These are phyloP conservation scores for Tympanuchus pallidicinctus DNA, from an alignment of 2,113 vertebrate species.

Conservation along the genomic window DNA sequence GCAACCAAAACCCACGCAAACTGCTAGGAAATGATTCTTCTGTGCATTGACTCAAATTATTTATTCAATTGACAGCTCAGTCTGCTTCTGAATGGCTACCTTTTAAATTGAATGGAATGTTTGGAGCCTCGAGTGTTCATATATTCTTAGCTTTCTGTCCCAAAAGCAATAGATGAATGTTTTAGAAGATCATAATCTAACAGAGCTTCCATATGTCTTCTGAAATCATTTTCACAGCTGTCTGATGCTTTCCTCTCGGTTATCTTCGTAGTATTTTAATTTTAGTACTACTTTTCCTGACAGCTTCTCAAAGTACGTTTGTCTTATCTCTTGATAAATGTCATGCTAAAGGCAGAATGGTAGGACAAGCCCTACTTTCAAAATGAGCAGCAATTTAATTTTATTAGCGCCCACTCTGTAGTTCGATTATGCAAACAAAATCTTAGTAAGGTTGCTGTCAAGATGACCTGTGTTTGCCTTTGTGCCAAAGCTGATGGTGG, in stretches of 20 bases:
- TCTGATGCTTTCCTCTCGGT: not conserved
- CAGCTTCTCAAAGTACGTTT: not conserved
- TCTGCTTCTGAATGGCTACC: not conserved
- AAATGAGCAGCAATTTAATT: not conserved
- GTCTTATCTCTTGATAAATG: not conserved
- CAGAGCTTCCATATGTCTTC: not conserved
- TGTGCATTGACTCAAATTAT: not conserved
- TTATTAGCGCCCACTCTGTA: not conserved
- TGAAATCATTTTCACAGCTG: not conserved
- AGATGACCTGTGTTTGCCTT: accelerated
- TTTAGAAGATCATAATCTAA: not conserved
- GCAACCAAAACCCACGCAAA: not conserved
- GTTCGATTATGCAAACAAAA: not conserved
- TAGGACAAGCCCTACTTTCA: not conserved
- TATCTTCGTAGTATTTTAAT: not conserved
- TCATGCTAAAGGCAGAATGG: not conserved
- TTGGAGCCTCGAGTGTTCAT: not conserved
- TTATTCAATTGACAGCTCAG: not conserved
- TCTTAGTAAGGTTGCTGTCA: not conserved
- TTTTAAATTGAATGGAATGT: not conserved
- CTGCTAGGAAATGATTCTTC: not conserved
- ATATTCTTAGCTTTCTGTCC: not conserved
- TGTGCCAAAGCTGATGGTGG: not conserved
- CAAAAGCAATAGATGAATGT: not conserved
- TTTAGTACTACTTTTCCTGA: not conserved